A percentile compares a stretch with the other conserved stretches of the same genome.
These are phyloP conservation scores for Atta texana DNA, from an alignment of 1,140 invertebrate genomes.

Conservation along the genomic window DNA sequence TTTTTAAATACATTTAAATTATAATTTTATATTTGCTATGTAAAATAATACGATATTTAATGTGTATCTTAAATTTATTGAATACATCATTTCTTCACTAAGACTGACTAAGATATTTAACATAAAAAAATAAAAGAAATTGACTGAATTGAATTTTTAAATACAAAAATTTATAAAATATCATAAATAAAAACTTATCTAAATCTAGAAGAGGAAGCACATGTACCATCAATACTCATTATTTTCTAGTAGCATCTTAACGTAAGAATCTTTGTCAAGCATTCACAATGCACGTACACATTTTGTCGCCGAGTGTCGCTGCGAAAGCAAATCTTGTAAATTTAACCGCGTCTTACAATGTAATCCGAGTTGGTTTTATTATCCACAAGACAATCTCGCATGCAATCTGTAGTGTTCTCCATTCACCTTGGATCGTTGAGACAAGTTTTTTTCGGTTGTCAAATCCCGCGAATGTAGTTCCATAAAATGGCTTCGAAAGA, in stretches of 20 bases:
- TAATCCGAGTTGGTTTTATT: slow-evolving; percentile 45
- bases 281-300: slow-evolving; percentile 22
- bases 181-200: neutral
- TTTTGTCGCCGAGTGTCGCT: neutral
- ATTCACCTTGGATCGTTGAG: neutral
- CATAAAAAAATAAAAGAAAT: neutral
- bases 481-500: slow-evolving; percentile 11
- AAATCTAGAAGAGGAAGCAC: neutral
- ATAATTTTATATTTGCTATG: neutral
- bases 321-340: slow-evolving; percentile 40
- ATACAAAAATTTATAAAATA: neutral
- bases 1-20: neutral
- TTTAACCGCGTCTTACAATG: slow-evolving; percentile 33
- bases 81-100: neutral
- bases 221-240: neutral
- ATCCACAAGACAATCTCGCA: slow-evolving; percentile 26
- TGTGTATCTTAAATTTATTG: neutral
- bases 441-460: neutral
- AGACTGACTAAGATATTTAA: neutral
- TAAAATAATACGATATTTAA: neutral
- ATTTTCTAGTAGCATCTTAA: neutral
- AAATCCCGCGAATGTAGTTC: slow-evolving; percentile 2
- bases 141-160: neutral
- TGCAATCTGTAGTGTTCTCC: slow-evolving; percentile 21
- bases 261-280: slow-evolving; percentile 23